Evolutionary conservation across 2,113 vertebrate genomes (phyloP).

Genomic region (Anser cygnoides): DNA sequence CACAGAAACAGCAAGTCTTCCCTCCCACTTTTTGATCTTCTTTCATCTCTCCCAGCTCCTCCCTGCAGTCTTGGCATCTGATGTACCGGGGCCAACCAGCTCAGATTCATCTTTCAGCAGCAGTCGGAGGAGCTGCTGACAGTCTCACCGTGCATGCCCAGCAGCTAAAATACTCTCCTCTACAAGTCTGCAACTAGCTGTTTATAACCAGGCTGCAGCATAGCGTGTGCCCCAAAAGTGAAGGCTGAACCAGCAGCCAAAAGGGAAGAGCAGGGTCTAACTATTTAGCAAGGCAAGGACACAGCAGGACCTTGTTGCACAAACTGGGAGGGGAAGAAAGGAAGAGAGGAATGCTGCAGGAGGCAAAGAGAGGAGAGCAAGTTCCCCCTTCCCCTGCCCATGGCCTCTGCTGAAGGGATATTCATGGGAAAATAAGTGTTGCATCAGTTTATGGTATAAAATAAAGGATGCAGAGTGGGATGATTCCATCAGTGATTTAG

Average conservation of each 20-base stretch:
- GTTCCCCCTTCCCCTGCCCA: neutral
- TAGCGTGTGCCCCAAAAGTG: neutral
- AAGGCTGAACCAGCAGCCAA: neutral
- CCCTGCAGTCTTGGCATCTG: neutral
- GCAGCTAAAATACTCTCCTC: neutral
- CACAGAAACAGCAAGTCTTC: conserved; percentile 2
- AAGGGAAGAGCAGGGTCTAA: neutral
- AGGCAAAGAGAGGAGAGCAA: neutral
- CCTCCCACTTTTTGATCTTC: conserved; percentile 11
- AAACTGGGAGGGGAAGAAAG: neutral
- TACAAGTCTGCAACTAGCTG: neutral
- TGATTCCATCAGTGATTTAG: neutral
- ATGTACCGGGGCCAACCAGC: neutral
- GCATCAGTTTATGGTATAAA: fast-evolving
- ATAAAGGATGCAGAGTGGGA: neutral
- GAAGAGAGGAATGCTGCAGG: neutral
- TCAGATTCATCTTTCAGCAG: conserved; percentile 32
- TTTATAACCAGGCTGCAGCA: neutral
- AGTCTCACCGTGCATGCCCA: neutral
- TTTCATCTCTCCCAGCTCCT: conserved; percentile 22
- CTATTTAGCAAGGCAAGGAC: neutral
- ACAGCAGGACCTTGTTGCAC: neutral
- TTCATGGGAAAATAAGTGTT: neutral
- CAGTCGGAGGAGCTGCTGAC: neutral
- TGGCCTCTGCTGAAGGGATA: neutral